A percentile compares a stretch with the other conserved stretches of the same genome.
Evolutionary conservation across 2,797 vertebrate genomes (phyloP).

Genomic region (Luscinia megarhynchos): DNA sequence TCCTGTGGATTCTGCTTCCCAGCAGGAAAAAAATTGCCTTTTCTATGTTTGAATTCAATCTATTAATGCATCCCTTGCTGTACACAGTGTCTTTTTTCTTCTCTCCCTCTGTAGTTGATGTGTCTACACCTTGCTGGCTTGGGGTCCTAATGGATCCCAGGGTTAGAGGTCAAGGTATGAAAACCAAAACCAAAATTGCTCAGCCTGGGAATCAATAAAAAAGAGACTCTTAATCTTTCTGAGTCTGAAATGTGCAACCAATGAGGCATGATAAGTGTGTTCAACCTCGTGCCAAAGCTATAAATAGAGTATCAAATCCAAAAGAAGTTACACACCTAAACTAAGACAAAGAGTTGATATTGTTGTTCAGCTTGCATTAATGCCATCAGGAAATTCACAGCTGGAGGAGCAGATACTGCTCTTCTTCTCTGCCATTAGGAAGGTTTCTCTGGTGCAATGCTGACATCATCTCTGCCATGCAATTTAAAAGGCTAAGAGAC

Average conservation of each 20-base stretch:
- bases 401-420: neutral
- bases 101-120: conserved; percentile 75
- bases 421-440: neutral
- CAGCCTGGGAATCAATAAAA: conserved; percentile 73
- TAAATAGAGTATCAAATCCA: conserved; percentile 38
- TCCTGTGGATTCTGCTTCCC: conserved; percentile 80
- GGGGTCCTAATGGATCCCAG: conserved; percentile 77
- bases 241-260: conserved; percentile 65
- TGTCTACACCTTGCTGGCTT: conserved; percentile 74
- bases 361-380: neutral
- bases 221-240: conserved; percentile 57
- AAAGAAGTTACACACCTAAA: neutral
- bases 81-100: conserved; percentile 80
- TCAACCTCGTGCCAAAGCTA: conserved; percentile 45
- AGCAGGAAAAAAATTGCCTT: conserved; percentile 81
- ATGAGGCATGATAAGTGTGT: conserved; percentile 49
- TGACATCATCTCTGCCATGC: neutral
- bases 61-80: conserved; percentile 78
- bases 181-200: conserved; percentile 72
- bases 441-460: neutral
- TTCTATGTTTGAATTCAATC: conserved; percentile 80
- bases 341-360: conserved; percentile 16
- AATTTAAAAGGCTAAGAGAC: neutral
- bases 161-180: conserved; percentile 75
- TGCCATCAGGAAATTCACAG: neutral